These are phyloP conservation scores for Melanerpes aurifrons DNA, from an alignment of 2,113 vertebrate genomes.

Conservation along the genomic window DNA sequence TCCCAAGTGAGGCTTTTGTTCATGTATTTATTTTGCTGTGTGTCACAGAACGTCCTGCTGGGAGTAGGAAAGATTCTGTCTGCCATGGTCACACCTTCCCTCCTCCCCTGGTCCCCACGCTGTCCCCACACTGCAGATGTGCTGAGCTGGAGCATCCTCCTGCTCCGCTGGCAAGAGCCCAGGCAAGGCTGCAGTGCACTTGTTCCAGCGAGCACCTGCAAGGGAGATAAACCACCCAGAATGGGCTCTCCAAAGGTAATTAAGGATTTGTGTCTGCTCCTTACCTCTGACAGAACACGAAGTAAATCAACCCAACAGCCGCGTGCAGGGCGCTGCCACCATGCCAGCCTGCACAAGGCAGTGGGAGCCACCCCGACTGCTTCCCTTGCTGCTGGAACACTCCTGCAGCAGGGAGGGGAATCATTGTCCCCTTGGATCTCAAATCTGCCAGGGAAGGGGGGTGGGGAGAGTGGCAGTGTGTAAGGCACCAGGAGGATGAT, in stretches of 20 bases:
- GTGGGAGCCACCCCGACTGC: background rate
- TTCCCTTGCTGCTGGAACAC: background rate
- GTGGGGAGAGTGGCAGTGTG: background rate
- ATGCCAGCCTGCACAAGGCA: background rate
- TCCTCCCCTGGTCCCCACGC: fast-evolving
- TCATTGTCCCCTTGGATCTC: background rate
- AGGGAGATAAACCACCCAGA: constrained; percentile 16
- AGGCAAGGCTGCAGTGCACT: background rate
- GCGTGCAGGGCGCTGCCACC: background rate
- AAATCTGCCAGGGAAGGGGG: background rate
- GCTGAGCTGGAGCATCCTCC: background rate
- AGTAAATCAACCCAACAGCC: background rate
- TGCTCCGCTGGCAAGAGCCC: background rate
- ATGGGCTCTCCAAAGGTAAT: constrained; percentile 16
- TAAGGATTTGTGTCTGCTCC: constrained; percentile 32
- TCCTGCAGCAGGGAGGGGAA: background rate
- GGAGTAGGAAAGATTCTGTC: background rate
- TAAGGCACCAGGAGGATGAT: background rate
- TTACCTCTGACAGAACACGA: background rate
- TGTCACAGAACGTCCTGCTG: background rate
- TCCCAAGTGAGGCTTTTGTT: background rate
- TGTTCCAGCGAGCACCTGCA: background rate
- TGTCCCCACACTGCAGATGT: background rate
- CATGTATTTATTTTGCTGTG: background rate
- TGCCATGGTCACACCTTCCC: background rate